Percentiles rank a stretch among this genome's conserved stretches.
phyloP scores from a whole-genome alignment of 2,113 vertebrate genomes.

The Sander lucioperca region DNA sequence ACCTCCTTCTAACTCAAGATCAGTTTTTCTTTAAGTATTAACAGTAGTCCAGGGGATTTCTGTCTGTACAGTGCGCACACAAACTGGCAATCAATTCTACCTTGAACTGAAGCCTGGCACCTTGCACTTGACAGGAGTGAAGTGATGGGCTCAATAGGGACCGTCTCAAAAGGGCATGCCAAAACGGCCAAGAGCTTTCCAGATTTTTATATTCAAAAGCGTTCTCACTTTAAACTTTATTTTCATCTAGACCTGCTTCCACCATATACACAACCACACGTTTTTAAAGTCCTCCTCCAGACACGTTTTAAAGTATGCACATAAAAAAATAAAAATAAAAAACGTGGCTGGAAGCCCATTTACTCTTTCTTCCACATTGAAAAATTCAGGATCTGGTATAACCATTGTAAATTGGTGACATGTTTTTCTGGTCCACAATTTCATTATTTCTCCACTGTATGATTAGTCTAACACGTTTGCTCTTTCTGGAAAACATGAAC shows the following conservation, averaged over 20 bases:
- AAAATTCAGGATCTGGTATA: too few relatives aligned
- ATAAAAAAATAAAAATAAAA: too few relatives aligned
- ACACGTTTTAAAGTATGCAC: too few relatives aligned
- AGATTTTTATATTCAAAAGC: too few relatives aligned
- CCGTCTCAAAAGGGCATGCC: neutral
- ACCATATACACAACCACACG: neutral
- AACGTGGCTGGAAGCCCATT: too few relatives aligned
- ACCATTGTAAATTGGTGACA: too few relatives aligned
- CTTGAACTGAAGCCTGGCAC: neutral
- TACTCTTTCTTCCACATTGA: too few relatives aligned
- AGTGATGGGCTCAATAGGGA: neutral
- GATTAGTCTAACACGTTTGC: neutral
- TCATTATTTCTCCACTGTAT: neutral
- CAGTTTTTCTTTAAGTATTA: neutral
- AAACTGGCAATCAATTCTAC: neutral
- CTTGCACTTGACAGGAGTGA: too few relatives aligned
- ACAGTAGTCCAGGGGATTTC: too few relatives aligned
- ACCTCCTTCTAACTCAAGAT: neutral
- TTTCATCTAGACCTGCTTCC: neutral
- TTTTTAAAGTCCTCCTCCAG: neutral
- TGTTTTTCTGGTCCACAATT: too few relatives aligned
- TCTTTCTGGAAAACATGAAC: neutral
- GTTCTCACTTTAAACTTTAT: too few relatives aligned
- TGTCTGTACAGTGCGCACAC: neutral
- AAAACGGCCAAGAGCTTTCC: too few relatives aligned